Evolutionary conservation across 2,888 invertebrate species (phyloP).

Genomic region (Dynastes grantii): DNA sequence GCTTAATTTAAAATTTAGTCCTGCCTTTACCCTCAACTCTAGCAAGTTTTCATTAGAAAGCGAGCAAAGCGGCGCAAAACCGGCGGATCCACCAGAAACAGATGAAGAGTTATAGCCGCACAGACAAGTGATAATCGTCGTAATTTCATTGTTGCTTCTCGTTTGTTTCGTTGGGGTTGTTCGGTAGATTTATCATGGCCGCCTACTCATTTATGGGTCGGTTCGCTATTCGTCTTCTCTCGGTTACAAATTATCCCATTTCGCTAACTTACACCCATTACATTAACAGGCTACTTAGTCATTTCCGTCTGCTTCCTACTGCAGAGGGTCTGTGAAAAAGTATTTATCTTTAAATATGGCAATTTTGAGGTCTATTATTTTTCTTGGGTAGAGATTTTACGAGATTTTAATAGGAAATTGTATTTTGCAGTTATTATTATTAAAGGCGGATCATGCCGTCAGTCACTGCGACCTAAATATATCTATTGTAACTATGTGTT

Average conservation of each 20-base stretch:
- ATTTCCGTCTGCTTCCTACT: conserved; percentile 53
- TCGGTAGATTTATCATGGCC: conserved; percentile 68
- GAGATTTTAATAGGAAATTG: conserved; percentile 12
- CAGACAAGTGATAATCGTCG: conserved; percentile 71
- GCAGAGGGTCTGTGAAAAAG: conserved; percentile 14
- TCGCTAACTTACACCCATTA: conserved; percentile 62
- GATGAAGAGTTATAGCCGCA: conserved; percentile 69
- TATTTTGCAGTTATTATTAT: too few species aligned
- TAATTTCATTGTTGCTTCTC: conserved; percentile 69
- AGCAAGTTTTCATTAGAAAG: conserved; percentile 40
- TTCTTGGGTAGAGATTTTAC: conserved; percentile 9
- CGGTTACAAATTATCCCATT: conserved; percentile 65
- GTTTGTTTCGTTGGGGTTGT: conserved; percentile 60
- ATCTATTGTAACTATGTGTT: too few species aligned
- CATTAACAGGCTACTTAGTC: conserved; percentile 62
- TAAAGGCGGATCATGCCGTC: too few species aligned
- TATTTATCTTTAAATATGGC: conserved; percentile 23
- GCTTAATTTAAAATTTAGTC: conserved; percentile 14
- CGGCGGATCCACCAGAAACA: conserved; percentile 58
- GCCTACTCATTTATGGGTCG: conserved; percentile 67
- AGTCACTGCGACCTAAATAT: too few species aligned
- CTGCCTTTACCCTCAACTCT: not conserved
- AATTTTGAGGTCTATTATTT: conserved; percentile 31
- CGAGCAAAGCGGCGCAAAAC: conserved; percentile 5
- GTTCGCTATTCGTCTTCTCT: conserved; percentile 65